Base-by-base conservation (phyloP, 2,113 vertebrate genomes). In the Megalops atlanticus region DNA sequence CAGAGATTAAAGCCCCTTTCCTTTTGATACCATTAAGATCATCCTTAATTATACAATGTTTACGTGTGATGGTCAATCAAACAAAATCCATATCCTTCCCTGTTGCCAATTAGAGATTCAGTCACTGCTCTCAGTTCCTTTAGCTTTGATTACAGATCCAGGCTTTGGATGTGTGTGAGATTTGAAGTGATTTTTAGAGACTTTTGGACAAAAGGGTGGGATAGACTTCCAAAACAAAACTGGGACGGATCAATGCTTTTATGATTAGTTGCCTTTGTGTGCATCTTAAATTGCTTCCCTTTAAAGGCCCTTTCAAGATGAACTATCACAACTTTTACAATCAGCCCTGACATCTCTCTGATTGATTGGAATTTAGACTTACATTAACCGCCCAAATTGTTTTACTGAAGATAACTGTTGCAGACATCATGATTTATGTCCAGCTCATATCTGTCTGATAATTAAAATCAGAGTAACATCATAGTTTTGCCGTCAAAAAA, bases 281-380 rank as follows among this genome's bases (percentile, higher is more conserved):
- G 49, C 84, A 75, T 74, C 73, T 84, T 85, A 74, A 80, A 85
- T 58, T 79, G 84, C n/a, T 77, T 39, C 71, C 69, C 85, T 82
- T 86, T 68, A 78, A 80, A 79, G 75, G 76, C 47, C n/a, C 71
- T 76, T 78, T 77, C 83, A 84, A 75, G 45, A 86, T 83, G 39
- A 68, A 45, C 76, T 82, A 80, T 79, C 75, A 84, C 78, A 85
- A 83, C 27, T 47, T 40, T 81, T 81, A 58, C 80, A 72, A 78
- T 76, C 78, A 86, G 84, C 86, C 87, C 83, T 80, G 84, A 86
- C 85, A 87, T 76, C 58, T 18, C 70, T 86, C 79, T 85, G 82
- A 85, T 78, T 31, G 74, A 83, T n/a, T 75, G 76, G 79, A 38
- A 79, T 87, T 82, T 82, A 39, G 45, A 77, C 35, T 79, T 43